Base-by-base conservation (phyloP, 30 jellyfish, hydroid and myxozoan genomes). In the Morbakka virulenta region DNA sequence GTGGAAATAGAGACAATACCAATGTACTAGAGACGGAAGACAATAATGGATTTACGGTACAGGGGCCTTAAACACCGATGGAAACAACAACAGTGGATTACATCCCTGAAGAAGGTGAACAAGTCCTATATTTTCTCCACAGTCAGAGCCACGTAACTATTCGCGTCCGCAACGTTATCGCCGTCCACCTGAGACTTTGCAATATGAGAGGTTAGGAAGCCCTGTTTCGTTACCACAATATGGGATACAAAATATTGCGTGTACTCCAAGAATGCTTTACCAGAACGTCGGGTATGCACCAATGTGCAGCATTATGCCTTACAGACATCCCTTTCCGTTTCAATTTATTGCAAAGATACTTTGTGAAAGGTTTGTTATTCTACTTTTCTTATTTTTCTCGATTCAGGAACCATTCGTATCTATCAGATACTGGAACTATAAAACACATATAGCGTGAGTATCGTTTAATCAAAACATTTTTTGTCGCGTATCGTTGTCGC, bases 211-310 rank as follows among this genome's bases (percentile, higher is more conserved):
- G n/a, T n/a, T n/a, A n/a, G n/a, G n/a, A 53, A 53, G 25, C 69
- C 69, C 69, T 53, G 69, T 53, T 53, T 53, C 69, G 69, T 53
- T 53, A 6, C 69, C 69, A 53, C 69, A 53, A 32, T 53, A 53
- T 53, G 25, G 11, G 69, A n/a, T 53, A 28, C 21, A 53, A 53
- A 53, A 32, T n/a, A 53, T n/a, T 28, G 21, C 21, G 31, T 53
- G 21, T 53, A 53, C 25, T n/a, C n/a, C n/a, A n/a, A n/a, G n/a
- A n/a, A n/a, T n/a, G n/a, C n/a, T n/a, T n/a, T n/a, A n/a, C n/a
- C 69, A 28, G 21, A 53, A 53, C 4, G 21, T 53, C 69, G 69
- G 69, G 21, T 53, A 53, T 53, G 31, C 69, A 53, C 4, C 25
- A n/a, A n/a, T 32, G 69, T 53, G 25, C 23, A 32, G 69, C 25